phyloP scores from a whole-genome alignment of 2,797 vertebrate genomes.

The Neosilurus mollespiculum region DNA sequence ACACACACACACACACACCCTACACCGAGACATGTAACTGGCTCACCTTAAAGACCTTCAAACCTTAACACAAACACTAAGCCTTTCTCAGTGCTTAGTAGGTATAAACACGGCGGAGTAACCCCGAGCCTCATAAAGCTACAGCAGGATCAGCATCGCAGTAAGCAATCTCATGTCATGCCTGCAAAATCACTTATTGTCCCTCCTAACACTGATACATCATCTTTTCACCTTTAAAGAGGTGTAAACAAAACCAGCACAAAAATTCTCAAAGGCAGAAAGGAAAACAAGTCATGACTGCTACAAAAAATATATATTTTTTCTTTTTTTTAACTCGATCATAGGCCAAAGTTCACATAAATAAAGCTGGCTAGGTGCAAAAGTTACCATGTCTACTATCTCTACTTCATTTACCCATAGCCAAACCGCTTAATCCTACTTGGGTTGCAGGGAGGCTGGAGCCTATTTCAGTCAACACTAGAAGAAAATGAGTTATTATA shows the following conservation, averaged over 20 bases:
- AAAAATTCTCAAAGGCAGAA: neutral
- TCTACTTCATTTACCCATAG: too few species aligned
- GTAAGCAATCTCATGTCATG: neutral
- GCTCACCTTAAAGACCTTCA: constrained; percentile 50
- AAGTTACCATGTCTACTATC: too few species aligned
- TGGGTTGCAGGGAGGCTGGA: too few species aligned
- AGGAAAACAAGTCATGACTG: neutral
- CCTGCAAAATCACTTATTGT: neutral
- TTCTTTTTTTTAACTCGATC: too few species aligned
- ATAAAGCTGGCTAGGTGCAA: neutral
- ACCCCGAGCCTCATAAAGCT: neutral
- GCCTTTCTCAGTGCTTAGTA: neutral
- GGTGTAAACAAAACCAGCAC: neutral
- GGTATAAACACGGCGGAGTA: neutral
- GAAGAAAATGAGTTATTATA: too few species aligned
- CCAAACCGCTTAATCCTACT: too few species aligned
- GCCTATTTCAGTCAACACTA: too few species aligned
- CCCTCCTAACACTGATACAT: neutral
- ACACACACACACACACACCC: neutral
- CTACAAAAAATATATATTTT: neutral
- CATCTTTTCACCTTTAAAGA: neutral
- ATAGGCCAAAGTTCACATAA: neutral
- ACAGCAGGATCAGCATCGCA: neutral
- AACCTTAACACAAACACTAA: constrained; percentile 29
- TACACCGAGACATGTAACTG: neutral